Percentiles rank a stretch among this genome's conserved stretches.
phyloP scores from a whole-genome alignment of 2,797 vertebrate species.

The Morus bassanus region DNA sequence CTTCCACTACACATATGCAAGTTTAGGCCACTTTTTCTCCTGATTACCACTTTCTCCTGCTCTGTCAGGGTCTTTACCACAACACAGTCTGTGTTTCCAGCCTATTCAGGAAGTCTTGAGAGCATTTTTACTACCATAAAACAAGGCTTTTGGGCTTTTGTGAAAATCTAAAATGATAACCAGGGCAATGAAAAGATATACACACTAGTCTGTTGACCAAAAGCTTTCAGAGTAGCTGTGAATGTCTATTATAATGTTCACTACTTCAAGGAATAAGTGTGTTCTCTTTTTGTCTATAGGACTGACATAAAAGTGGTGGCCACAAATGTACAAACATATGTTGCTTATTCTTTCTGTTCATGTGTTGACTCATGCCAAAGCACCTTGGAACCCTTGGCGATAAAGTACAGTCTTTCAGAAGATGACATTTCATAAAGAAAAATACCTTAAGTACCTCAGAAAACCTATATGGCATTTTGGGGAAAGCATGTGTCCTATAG shows the following conservation, averaged over 20 bases:
- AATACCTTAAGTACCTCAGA: neutral
- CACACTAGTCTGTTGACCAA: neutral
- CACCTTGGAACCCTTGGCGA: neutral
- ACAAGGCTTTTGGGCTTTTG: neutral
- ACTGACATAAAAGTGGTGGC: accelerated
- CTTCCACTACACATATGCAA: neutral
- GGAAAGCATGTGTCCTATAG: neutral
- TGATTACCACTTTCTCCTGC: neutral
- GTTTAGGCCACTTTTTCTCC: neutral
- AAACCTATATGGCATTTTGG: neutral
- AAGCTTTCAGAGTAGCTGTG: neutral
- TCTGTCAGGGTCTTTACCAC: neutral
- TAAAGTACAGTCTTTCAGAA: neutral
- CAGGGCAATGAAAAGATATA: neutral
- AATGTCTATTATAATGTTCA: neutral
- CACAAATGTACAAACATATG: neutral
- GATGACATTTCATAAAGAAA: neutral
- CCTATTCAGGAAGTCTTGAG: neutral
- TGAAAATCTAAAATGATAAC: neutral
- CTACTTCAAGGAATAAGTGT: neutral
- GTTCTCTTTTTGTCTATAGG: neutral
- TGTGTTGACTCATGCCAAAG: neutral
- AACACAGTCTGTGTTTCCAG: neutral
- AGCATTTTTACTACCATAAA: neutral
- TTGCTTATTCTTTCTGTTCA: neutral